Conservation (phyloP, 2,888 invertebrate species). For the Fissipunctia ypsillon region DNA sequence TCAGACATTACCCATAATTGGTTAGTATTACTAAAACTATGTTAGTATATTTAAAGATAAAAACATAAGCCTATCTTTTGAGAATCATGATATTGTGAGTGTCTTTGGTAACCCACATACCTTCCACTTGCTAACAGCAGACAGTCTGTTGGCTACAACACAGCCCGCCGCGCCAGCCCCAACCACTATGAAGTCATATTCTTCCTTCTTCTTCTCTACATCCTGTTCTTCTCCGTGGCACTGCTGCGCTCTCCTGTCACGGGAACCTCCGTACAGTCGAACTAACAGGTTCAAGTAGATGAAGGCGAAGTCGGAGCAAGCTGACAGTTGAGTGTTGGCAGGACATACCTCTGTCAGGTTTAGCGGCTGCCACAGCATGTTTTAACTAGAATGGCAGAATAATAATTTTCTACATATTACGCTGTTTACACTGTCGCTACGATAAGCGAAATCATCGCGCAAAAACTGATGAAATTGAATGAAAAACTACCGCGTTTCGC, state of each 20-base stretch:
- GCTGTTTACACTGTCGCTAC: no score
- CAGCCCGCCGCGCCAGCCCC: slow-evolving; percentile 82
- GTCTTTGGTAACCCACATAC: slow-evolving; percentile 59
- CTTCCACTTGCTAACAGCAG: slow-evolving; percentile 75
- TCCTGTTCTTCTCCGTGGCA: slow-evolving; percentile 61
- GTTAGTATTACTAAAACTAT: no score
- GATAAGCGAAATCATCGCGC: no score
- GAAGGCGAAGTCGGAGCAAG: slow-evolving; percentile 76
- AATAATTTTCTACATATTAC: neutral
- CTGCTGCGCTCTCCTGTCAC: slow-evolving; percentile 61
- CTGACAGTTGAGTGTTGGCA: slow-evolving; percentile 69
- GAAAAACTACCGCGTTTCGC: no score
- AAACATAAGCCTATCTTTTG: no score
- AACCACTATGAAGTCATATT: slow-evolving; percentile 82
- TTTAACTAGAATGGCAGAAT: slow-evolving; percentile 29
- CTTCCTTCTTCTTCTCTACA: slow-evolving; percentile 54
- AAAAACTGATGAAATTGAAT: no score
- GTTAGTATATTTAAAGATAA: no score
- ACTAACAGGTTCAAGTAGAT: slow-evolving; percentile 76
- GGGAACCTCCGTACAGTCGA: slow-evolving; percentile 75
- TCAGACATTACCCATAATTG: no score
- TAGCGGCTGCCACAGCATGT: slow-evolving; percentile 73
- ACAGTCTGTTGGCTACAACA: slow-evolving; percentile 79
- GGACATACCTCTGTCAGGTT: slow-evolving; percentile 72
- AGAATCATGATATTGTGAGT: no score